A percentile compares a stretch with the other conserved stretches of the same genome.
These are phyloP conservation scores for Zootoca vivipara DNA, from an alignment of 2,113 vertebrate species.

Conservation along the genomic window DNA sequence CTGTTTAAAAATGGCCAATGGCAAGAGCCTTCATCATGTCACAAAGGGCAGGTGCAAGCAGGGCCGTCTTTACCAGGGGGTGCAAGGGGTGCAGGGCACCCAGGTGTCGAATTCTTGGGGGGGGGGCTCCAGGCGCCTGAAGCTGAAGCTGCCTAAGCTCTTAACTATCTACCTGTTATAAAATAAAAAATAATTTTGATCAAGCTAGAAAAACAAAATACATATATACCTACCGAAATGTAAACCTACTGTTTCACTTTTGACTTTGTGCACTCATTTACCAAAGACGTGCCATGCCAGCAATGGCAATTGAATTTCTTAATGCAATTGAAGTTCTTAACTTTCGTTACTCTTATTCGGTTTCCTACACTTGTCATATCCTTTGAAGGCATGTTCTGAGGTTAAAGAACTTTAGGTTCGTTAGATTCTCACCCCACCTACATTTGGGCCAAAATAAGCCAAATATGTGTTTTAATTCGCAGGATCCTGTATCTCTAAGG, in stretches of 20 bases:
- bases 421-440: not conserved
- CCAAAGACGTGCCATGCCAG: no score
- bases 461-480: not conserved
- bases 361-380: not conserved
- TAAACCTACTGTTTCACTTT: no score
- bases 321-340: not conserved
- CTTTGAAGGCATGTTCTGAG: not conserved
- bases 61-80: not conserved
- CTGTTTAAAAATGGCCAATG: not conserved
- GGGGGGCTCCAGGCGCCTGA: rapidly evolving
- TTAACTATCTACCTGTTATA: no score
- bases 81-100: no score
- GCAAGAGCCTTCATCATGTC: not conserved
- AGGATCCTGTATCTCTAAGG: no score
- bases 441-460: not conserved
- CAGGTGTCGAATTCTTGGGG: no score
- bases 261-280: no score
- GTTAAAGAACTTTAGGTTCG: not conserved
- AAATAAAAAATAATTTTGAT: no score
- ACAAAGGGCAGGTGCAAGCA: not conserved
- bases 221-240: no score
- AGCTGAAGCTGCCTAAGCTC: no score
- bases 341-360: not conserved
- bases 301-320: not conserved
- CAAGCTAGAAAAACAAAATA: no score